Conservation (phyloP, 2,888 invertebrate species). For the Teinopalpus imperialis region DNA sequence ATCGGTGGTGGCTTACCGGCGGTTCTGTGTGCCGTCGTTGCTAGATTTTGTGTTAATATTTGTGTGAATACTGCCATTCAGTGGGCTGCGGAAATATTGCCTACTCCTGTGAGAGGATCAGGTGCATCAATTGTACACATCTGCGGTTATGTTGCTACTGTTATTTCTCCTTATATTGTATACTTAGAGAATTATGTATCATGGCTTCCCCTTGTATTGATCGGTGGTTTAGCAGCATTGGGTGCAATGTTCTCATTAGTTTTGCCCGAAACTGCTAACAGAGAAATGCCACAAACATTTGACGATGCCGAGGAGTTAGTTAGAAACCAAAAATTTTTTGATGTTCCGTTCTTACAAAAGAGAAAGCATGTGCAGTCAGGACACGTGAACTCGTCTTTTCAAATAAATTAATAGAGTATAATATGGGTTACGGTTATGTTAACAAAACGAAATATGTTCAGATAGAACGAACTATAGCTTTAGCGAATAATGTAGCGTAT, state of each 20-base stretch:
- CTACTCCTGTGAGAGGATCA: constrained; percentile 56
- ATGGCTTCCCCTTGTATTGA: constrained; percentile 56
- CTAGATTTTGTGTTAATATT: constrained; percentile 59
- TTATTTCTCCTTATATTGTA: constrained; percentile 61
- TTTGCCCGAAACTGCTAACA: constrained; percentile 60
- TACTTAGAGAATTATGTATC: constrained; percentile 47
- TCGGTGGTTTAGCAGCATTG: constrained; percentile 41
- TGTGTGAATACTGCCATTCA: constrained; percentile 48
- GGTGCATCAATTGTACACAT: constrained; percentile 57
- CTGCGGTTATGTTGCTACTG: constrained; percentile 51
- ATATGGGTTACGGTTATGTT: background rate
- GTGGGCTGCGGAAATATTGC: constrained; percentile 63
- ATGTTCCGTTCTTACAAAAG: constrained; percentile 47
- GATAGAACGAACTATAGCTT: background rate
- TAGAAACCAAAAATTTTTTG: constrained; percentile 45
- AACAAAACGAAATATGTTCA: constrained; percentile 7
- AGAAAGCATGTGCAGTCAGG: constrained; percentile 22
- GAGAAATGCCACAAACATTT: constrained; percentile 64
- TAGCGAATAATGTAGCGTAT: constrained; percentile 9
- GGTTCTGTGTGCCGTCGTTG: constrained; percentile 55
- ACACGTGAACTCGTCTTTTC: constrained; percentile 33
- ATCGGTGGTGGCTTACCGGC: constrained; percentile 48
- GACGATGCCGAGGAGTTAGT: constrained; percentile 57
- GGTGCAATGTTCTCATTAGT: constrained; percentile 43
- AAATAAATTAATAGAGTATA: constrained; percentile 27